A percentile compares a stretch with the other conserved stretches of the same genome.
Evolutionary conservation across 2,113 vertebrate genomes (phyloP).

Genomic region (Thryonomys swinderianus): DNA sequence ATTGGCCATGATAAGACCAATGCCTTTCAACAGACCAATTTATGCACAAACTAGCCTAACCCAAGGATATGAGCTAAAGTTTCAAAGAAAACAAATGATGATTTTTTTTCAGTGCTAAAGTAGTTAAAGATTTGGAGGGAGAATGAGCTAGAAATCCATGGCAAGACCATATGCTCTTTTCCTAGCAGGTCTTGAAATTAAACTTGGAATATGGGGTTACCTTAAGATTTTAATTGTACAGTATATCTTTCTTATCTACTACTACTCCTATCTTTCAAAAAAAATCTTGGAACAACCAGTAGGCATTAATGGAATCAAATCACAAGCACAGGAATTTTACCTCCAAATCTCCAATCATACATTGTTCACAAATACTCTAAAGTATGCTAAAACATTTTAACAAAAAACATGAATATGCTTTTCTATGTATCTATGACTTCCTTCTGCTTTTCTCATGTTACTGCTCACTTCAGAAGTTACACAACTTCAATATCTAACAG

Average conservation of each 20-base stretch:
- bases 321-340: not conserved
- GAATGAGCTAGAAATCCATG: not conserved
- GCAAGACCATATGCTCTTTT: slow-evolving; percentile 32
- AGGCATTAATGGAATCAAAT: not conserved
- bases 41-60: slow-evolving; percentile 53
- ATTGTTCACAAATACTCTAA: not conserved
- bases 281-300: not conserved
- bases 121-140: slow-evolving; percentile 31
- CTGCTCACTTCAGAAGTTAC: slow-evolving; percentile 3
- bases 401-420: not conserved
- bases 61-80: slow-evolving; percentile 31
- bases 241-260: not conserved
- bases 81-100: slow-evolving; percentile 42
- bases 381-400: slow-evolving; percentile 1
- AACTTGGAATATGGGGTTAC: not conserved
- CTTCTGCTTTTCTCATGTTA: not conserved
- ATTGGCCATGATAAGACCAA: not conserved
- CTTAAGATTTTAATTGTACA: not conserved
- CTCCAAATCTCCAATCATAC: not conserved
- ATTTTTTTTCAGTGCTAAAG: not conserved
- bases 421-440: not conserved
- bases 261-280: not conserved
- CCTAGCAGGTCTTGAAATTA: slow-evolving; percentile 28
- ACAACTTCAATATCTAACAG: not conserved
- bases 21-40: not conserved